Evolutionary conservation across 1,140 invertebrate genomes (phyloP).

Genomic region (Stenopsyche tienmushanensis): DNA sequence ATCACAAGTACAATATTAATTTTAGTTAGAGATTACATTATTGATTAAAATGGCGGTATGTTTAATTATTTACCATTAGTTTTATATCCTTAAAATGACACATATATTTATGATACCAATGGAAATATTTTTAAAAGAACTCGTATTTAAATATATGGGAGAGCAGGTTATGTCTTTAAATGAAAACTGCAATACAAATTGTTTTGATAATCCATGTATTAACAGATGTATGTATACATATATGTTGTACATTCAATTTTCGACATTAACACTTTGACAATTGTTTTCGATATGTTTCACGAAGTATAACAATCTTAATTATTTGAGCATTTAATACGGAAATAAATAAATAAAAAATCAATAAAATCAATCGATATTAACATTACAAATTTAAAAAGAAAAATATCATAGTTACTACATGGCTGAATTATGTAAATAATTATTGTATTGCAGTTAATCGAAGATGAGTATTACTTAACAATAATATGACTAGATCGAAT

Average conservation of each 20-base stretch:
- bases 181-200: conserved; percentile 59
- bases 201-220: conserved; percentile 50
- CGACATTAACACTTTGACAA: conserved; percentile 43
- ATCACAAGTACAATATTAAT: too few relatives aligned
- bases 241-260: conserved; percentile 47
- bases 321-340: conserved; percentile 10
- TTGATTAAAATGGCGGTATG: too few relatives aligned
- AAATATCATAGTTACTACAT: conserved; percentile 14
- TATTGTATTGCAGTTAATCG: conserved; percentile 19
- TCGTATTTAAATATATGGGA: too few relatives aligned
- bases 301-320: conserved; percentile 10
- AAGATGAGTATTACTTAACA: not conserved
- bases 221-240: conserved; percentile 39
- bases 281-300: conserved; percentile 23
- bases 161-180: conserved; percentile 16
- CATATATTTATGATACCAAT: too few relatives aligned
- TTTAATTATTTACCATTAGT: too few relatives aligned
- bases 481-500: conserved; percentile 9
- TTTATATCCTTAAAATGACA: too few relatives aligned
- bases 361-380: not conserved
- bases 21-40: too few relatives aligned
- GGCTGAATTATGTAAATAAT: not conserved
- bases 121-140: too few relatives aligned
- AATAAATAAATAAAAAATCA: not conserved
- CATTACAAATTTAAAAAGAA: not conserved